phyloP scores from a whole-genome alignment of 2,797 vertebrate genomes.

The Chloroceryle amazona region DNA sequence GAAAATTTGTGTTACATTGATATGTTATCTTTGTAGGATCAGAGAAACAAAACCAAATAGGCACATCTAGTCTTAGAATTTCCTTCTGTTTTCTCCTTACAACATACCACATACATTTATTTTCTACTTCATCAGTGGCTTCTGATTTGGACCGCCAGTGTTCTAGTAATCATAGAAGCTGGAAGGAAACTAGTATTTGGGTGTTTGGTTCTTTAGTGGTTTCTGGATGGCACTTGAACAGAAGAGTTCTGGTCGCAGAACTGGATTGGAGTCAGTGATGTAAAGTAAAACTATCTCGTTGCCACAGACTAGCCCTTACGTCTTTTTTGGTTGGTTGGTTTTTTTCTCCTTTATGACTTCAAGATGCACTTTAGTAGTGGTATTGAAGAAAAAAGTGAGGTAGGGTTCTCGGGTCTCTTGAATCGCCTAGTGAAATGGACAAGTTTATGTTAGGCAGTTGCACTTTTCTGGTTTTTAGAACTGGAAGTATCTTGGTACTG shows the following conservation, averaged over 20 bases:
- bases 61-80: not conserved
- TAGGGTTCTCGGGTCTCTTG: not conserved
- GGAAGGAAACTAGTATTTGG: not conserved
- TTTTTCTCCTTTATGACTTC: not conserved
- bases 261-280: not conserved
- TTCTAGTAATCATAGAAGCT: not conserved
- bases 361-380: not conserved
- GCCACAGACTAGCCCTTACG: not conserved
- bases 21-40: not conserved
- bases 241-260: not conserved
- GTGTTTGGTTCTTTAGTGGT: not conserved
- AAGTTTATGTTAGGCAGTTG: not conserved
- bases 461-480: not conserved
- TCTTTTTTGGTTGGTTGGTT: not conserved
- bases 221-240: not conserved
- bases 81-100: not conserved
- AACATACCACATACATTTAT: not conserved
- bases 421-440: not conserved
- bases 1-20: not conserved
- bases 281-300: not conserved
- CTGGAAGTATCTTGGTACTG: not conserved
- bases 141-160: not conserved
- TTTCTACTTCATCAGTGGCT: not conserved
- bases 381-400: not conserved
- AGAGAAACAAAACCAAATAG: not conserved